phyloP scores from a whole-genome alignment of 1,140 invertebrate species.

The Radopholus similis region DNA sequence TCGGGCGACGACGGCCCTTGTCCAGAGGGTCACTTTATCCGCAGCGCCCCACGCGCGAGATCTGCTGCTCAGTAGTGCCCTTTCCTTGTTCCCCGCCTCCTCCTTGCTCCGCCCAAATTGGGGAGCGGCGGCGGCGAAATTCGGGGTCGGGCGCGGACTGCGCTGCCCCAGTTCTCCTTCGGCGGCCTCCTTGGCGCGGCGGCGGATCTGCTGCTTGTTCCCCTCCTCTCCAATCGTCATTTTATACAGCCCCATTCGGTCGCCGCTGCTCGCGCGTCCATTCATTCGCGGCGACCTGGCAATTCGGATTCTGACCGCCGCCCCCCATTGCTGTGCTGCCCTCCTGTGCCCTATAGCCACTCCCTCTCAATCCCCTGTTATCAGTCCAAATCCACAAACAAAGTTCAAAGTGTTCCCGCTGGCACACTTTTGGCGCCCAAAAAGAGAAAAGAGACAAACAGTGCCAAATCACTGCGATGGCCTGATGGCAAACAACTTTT shows the following conservation, averaged over 20 bases:
- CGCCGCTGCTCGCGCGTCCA: background rate
- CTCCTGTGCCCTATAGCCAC: background rate
- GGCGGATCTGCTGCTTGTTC: background rate
- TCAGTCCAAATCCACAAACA: no score
- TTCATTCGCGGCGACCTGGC: slow-evolving; percentile 4
- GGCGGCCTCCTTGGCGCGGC: background rate
- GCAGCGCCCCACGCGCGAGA: background rate
- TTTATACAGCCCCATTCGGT: background rate
- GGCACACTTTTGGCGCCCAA: no score
- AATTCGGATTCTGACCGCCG: background rate
- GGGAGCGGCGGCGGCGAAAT: background rate
- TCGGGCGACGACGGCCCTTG: background rate
- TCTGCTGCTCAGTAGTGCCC: background rate
- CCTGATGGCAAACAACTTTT: no score
- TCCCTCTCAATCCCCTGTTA: background rate
- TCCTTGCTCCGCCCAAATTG: background rate
- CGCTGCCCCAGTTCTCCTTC: background rate
- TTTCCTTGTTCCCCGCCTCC: background rate
- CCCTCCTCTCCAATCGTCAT: background rate
- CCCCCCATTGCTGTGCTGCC: background rate
- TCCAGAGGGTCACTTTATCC: slow-evolving; percentile 1
- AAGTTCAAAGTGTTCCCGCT: no score
- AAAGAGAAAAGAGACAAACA: no score
- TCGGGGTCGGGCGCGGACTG: background rate
- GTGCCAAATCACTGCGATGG: no score